Percentiles rank a stretch among this genome's conserved stretches.
These are phyloP conservation scores for Epistrophe grossulariae DNA, from an alignment of 2,888 invertebrate species.

Conservation along the genomic window DNA sequence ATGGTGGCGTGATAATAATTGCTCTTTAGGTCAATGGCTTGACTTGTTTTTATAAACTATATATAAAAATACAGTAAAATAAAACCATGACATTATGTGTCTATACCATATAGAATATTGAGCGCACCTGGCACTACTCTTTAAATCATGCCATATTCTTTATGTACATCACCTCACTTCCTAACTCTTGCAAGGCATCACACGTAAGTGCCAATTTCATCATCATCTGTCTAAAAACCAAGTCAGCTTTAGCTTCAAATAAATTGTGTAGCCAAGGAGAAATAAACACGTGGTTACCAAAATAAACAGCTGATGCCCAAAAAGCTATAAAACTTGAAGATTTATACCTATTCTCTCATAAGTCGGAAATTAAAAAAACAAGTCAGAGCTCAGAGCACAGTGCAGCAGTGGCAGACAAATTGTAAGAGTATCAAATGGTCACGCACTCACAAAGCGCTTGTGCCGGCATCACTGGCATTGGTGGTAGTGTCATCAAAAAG, in stretches of 20 bases:
- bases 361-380: neutral
- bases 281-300: conserved; percentile 33
- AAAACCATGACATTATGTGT: conserved; percentile 9
- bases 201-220: conserved; percentile 12
- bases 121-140: conserved; percentile 28
- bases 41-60: conserved; percentile 3
- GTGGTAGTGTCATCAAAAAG: neutral
- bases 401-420: neutral
- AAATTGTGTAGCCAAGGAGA: conserved; percentile 4
- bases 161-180: neutral
- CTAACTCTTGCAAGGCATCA: neutral
- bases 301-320: conserved; percentile 29
- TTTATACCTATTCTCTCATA: neutral
- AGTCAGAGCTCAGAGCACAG: neutral
- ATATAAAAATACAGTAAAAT: neutral
- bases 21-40: conserved; percentile 35
- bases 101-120: neutral
- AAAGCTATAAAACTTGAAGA: conserved; percentile 8
- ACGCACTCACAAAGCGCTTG: conserved; percentile 17
- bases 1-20: conserved; percentile 32
- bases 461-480: conserved; percentile 1
- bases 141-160: conserved; percentile 22
- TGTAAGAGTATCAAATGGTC: neutral
- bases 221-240: conserved; percentile 11
- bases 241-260: neutral